These are phyloP conservation scores for Lithophane semibrunnea DNA, from an alignment of 2,888 invertebrate genomes.

Conservation along the genomic window DNA sequence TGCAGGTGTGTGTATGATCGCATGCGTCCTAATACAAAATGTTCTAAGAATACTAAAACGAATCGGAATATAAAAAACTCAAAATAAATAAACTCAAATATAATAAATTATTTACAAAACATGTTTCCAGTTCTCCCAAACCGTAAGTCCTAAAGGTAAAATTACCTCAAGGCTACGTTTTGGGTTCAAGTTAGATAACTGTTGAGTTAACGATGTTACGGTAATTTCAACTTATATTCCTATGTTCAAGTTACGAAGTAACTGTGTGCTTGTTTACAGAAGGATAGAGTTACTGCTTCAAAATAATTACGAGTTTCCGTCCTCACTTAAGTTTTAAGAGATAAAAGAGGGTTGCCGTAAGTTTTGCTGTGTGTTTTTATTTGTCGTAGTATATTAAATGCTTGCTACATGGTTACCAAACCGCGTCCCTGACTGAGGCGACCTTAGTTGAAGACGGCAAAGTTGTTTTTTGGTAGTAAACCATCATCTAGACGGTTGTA, in stretches of 20 bases:
- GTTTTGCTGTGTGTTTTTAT: not conserved
- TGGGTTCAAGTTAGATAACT: slow-evolving; percentile 68
- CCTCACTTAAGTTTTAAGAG: slow-evolving; percentile 25
- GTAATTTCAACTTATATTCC: slow-evolving; percentile 67
- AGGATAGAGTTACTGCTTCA: slow-evolving; percentile 37
- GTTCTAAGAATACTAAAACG: too few species aligned
- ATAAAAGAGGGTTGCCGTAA: not conserved
- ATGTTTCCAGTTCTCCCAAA: not conserved
- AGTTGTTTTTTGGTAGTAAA: too few species aligned
- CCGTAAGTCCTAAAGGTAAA: slow-evolving; percentile 59
- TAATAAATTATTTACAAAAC: not conserved
- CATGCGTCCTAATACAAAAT: too few species aligned
- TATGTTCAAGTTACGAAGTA: slow-evolving; percentile 56
- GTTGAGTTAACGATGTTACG: slow-evolving; percentile 69
- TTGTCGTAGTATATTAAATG: not conserved
- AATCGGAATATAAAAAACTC: too few species aligned
- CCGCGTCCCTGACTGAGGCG: too few species aligned
- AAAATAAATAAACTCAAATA: not conserved
- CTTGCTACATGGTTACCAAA: too few species aligned
- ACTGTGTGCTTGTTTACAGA: slow-evolving; percentile 38
- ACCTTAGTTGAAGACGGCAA: too few species aligned
- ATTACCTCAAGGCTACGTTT: slow-evolving; percentile 64
- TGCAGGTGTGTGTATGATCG: too few species aligned
- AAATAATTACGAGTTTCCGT: slow-evolving; percentile 39
- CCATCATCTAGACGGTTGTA: too few species aligned